Evolutionary conservation across 1,140 invertebrate genomes (phyloP), one percentile per base, ranked within the genome.

Genomic region (Asobara japonica): DNA sequence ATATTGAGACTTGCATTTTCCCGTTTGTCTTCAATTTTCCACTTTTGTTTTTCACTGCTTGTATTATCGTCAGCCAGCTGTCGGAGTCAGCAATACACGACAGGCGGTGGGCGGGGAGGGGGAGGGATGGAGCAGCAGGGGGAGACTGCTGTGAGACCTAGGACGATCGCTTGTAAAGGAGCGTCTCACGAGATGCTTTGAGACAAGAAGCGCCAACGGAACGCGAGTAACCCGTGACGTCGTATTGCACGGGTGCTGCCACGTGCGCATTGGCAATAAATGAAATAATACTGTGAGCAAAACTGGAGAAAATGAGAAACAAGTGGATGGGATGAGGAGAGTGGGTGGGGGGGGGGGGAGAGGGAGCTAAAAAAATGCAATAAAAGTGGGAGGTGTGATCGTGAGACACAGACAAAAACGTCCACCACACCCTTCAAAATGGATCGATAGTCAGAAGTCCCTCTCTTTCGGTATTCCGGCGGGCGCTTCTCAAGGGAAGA

Each of bases 381-480:
- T 61, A 48, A 45, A 33, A 45, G 67, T 51, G 38, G 41, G 7
- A 18, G 38, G 60, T 69, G 18, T 36, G 13, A 13, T 69, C 56
- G 33, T 62, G 72, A 67, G 60, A 69, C 72, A 30, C 18, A 69
- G 36, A 69, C 7, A 65, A 62, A 71, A 64, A 73, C 66, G 29
- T 22, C 29, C 78, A 84, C 83, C 84, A 84, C 84, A 84, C 83
- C 83, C 82, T 84, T 65, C 62, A 77, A 77, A 79, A 74, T 60
- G 76, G 70, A 38, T 69, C 48, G 48, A 69, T 61, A 69, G 67
- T 61, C 67, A 69, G 51, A 56, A 56, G 51, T 31, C 48, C 45
- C 48, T 36, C 48, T 60, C 27, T 56, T 56, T 56, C 51, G 51
- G 51, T 56, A 56, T 56, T 56, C 51, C 51, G 18, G 20, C 22